Percentiles rank a stretch among this genome's conserved stretches.
Evolutionary conservation across 2,113 vertebrate genomes (phyloP).

Genomic region (Passer domesticus): DNA sequence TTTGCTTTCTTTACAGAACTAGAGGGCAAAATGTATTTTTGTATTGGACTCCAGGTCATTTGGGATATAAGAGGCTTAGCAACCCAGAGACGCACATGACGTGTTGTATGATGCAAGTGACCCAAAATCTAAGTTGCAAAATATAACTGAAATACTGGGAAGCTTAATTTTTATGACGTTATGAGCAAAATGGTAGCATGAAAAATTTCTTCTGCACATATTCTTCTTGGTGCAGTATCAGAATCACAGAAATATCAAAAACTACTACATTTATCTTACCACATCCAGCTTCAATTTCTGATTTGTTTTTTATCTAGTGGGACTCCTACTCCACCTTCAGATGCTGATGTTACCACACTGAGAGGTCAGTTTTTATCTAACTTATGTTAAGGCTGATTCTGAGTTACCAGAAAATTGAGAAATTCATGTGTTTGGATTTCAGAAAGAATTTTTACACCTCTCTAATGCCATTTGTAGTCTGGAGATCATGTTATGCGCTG

Average conservation of each 20-base stretch:
- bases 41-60: background rate
- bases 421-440: background rate
- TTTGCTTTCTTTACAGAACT: background rate
- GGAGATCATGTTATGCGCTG: background rate
- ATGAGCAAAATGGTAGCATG: background rate
- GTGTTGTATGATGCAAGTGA: background rate
- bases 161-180: background rate
- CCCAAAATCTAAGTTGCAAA: background rate
- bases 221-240: background rate
- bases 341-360: slow-evolving; percentile 58
- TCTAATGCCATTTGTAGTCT: background rate
- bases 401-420: background rate
- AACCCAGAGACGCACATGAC: background rate
- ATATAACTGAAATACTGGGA: background rate
- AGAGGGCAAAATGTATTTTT: background rate
- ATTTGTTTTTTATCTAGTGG: slow-evolving; percentile 50
- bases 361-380: slow-evolving; percentile 68
- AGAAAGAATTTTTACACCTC: background rate
- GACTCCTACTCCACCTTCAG: slow-evolving; percentile 48
- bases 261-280: background rate
- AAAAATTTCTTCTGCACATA: background rate
- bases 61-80: background rate
- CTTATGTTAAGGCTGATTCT: background rate
- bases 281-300: background rate
- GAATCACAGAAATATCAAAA: background rate